These are phyloP conservation scores for Eclectus roratus DNA, from an alignment of 2,113 vertebrate species.

Conservation along the genomic window DNA sequence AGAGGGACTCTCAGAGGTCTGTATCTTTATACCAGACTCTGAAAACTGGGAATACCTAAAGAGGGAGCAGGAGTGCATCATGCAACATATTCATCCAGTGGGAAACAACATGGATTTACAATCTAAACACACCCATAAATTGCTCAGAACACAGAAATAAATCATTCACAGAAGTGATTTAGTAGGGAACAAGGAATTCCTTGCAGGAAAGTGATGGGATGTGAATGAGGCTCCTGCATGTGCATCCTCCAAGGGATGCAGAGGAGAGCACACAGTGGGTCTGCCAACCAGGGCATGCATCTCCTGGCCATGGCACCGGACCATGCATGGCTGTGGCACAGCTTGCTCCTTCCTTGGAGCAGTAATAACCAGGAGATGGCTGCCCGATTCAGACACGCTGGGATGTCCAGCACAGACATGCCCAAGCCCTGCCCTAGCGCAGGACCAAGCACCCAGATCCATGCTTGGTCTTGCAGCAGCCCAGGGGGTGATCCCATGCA, in stretches of 20 bases:
- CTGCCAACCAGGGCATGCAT: rapidly evolving
- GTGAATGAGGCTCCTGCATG: neutral
- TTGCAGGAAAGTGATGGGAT: neutral
- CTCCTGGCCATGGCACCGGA: neutral
- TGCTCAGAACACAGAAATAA: neutral
- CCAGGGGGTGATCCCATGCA: neutral
- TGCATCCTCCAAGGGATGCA: neutral
- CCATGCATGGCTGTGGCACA: neutral
- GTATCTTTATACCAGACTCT: neutral
- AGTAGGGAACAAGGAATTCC: neutral
- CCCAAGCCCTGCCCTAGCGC: neutral
- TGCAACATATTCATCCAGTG: neutral
- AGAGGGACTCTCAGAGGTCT: neutral
- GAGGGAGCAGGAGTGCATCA: neutral
- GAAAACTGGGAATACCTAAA: neutral
- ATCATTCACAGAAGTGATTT: neutral
- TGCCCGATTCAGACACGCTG: neutral
- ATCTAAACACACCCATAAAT: neutral
- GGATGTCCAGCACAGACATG: neutral
- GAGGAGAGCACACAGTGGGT: rapidly evolving
- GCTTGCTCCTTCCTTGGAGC: neutral
- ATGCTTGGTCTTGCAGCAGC: neutral
- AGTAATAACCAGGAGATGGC: neutral
- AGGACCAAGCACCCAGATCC: neutral
- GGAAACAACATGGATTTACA: neutral